phyloP scores from a whole-genome alignment of 1,140 invertebrate genomes.

The Megathymus violae region DNA sequence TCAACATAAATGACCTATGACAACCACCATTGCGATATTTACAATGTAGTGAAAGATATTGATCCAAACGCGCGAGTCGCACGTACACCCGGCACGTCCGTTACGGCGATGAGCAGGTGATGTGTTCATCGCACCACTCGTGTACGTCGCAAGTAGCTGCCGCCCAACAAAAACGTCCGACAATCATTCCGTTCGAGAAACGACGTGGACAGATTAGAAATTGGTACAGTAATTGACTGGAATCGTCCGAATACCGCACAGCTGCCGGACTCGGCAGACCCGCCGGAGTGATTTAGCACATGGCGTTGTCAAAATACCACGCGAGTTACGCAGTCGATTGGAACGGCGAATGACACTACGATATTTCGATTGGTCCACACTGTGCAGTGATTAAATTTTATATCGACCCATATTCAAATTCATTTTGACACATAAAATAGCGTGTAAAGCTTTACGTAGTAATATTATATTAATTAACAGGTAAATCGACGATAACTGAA shows the following conservation, averaged over 20 bases:
- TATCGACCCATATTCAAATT: no score
- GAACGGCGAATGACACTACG: constrained; percentile 6
- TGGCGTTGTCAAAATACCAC: constrained; percentile 16
- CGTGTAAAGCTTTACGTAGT: no score
- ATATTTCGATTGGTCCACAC: constrained; percentile 7
- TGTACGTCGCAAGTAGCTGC: no score
- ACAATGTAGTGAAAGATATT: constrained; percentile 1
- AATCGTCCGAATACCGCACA: no score
- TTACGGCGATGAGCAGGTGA: background rate
- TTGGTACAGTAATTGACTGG: constrained; percentile 6
- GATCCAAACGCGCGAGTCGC: background rate
- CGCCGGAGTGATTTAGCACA: no score
- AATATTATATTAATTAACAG: no score
- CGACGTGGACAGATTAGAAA: background rate
- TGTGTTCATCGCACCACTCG: background rate
- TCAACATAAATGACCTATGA: no score
- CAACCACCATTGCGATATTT: constrained; percentile 17
- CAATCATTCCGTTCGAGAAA: no score
- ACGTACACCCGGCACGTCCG: background rate
- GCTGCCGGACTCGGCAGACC: no score
- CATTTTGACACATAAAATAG: no score
- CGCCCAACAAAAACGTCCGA: no score
- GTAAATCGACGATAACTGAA: no score
- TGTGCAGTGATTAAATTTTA: constrained; percentile 10
- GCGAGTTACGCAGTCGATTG: constrained; percentile 17